Evolutionary conservation across 2,888 invertebrate genomes (phyloP).

Genomic region (Catonia carolina): DNA sequence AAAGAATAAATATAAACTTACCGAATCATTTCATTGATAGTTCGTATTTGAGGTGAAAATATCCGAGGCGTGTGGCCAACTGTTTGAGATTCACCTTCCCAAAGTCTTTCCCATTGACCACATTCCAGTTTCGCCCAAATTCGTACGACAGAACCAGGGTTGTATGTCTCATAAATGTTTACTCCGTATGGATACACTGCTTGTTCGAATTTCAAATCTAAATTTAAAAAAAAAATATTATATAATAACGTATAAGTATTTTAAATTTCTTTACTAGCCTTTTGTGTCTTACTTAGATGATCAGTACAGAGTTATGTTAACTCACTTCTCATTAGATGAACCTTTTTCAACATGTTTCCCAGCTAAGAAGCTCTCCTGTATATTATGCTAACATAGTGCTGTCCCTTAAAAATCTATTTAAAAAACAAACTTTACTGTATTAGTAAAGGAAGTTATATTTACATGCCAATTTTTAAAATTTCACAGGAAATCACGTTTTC

Average conservation of each 20-base stretch:
- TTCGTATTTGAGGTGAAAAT: slow-evolving; percentile 65
- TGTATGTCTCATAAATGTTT: slow-evolving; percentile 76
- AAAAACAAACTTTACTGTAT: no score
- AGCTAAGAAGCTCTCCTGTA: background rate
- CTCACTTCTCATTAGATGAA: no score
- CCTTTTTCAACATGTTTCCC: background rate
- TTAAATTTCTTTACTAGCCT: no score
- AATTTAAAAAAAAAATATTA: slow-evolving; percentile 27
- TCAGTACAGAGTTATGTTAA: no score
- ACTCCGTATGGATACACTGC: slow-evolving; percentile 62
- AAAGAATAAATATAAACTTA: no score
- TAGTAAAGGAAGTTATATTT: no score
- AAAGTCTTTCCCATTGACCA: slow-evolving; percentile 61
- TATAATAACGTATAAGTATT: background rate
- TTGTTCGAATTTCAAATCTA: slow-evolving; percentile 59
- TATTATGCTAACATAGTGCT: no score
- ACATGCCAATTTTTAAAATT: no score
- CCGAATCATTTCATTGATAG: slow-evolving; percentile 52
- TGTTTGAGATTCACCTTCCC: slow-evolving; percentile 64
- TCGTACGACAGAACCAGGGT: slow-evolving; percentile 74
- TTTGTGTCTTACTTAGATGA: no score
- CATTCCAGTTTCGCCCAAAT: slow-evolving; percentile 61
- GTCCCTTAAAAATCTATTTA: no score
- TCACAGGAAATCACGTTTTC: no score
- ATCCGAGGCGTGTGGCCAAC: slow-evolving; percentile 58